A percentile compares a stretch with the other conserved stretches of the same genome.
Evolutionary conservation across 1,140 invertebrate genomes (phyloP).

Genomic region (Drosophila nasuta): DNA sequence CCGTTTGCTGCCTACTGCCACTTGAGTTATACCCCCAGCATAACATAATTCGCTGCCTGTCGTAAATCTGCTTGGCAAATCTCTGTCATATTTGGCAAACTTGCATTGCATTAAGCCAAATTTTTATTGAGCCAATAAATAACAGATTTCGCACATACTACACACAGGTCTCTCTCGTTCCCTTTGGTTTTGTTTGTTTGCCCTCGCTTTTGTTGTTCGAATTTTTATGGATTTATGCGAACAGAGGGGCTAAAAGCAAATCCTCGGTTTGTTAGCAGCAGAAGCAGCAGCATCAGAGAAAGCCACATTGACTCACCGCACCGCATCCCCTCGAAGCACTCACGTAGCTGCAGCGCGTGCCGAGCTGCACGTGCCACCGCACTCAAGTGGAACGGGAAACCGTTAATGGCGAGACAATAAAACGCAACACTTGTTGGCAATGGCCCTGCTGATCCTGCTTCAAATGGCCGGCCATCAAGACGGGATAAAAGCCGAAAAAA

Average conservation of each 20-base stretch:
- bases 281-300: background rate
- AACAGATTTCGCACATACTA: constrained; percentile 61
- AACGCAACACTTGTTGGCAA: constrained; percentile 77
- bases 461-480: constrained; percentile 27
- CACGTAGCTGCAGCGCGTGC: constrained; percentile 63
- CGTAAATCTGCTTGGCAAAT: constrained; percentile 50
- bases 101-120: constrained; percentile 73
- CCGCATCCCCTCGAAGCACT: constrained; percentile 36
- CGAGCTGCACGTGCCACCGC: constrained; percentile 58
- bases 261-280: constrained; percentile 39
- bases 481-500: constrained; percentile 7
- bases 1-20: constrained; percentile 16
- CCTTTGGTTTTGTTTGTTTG: constrained; percentile 30
- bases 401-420: constrained; percentile 74
- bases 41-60: background rate
- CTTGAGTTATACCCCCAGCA: background rate
- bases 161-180: constrained; percentile 4
- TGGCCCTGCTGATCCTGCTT: constrained; percentile 16
- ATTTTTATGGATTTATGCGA: constrained; percentile 67
- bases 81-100: constrained; percentile 55
- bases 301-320: background rate
- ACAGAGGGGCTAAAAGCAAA: constrained; percentile 26
- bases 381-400: constrained; percentile 41
- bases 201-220: constrained; percentile 29
- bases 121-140: constrained; percentile 78